These are phyloP conservation scores for Fragum sueziense DNA, from an alignment of 2,888 invertebrate species.

Conservation along the genomic window DNA sequence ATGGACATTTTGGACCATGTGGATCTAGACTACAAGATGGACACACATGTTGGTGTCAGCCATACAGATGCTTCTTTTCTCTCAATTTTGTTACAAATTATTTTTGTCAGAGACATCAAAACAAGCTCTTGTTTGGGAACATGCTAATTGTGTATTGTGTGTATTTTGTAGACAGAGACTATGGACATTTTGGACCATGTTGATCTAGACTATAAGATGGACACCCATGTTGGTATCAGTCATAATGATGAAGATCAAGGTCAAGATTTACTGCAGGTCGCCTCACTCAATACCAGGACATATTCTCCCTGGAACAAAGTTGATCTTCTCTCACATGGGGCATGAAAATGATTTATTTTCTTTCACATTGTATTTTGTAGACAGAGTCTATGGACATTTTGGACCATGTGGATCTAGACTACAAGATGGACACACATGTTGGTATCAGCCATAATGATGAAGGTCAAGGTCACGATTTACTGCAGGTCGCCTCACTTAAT, in stretches of 20 bases:
- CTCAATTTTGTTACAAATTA: too few species aligned
- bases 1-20: conserved; percentile 64
- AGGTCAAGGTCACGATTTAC: conserved; percentile 9
- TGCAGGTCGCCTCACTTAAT: neutral
- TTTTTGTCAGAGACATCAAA: too few species aligned
- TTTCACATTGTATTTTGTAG: conserved; percentile 6
- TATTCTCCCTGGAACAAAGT: neutral
- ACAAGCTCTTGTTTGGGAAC: neutral
- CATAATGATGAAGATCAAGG: neutral
- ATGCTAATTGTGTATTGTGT: neutral
- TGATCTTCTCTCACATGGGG: neutral
- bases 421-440: neutral
- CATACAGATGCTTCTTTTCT: too few species aligned
- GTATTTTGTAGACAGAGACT: conserved; percentile 38
- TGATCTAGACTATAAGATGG: conserved; percentile 29
- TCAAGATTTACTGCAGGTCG: neutral
- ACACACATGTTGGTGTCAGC: neutral
- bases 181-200: conserved; percentile 64
- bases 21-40: conserved; percentile 29
- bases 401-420: conserved; percentile 55
- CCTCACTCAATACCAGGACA: neutral
- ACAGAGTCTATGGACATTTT: conserved; percentile 60
- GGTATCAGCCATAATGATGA: neutral
- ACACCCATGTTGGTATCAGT: neutral
- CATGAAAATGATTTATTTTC: neutral